A percentile compares a stretch with the other conserved stretches of the same genome.
phyloP scores from a whole-genome alignment of 2,113 vertebrate species.

The Lagopus muta region DNA sequence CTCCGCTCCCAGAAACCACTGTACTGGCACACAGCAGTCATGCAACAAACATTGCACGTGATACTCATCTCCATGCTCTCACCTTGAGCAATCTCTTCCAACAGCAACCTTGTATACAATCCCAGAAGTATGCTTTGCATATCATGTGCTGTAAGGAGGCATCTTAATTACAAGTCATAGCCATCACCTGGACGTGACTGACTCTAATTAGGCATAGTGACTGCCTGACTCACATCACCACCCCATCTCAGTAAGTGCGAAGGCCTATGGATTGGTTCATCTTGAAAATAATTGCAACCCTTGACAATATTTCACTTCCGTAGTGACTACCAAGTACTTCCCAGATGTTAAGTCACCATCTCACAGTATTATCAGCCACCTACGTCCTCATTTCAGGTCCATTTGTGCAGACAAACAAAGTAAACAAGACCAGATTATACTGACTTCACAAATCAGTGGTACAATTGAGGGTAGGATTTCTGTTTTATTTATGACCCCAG shows the following conservation, averaged over 20 bases:
- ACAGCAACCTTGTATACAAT: not conserved
- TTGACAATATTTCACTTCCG: not conserved
- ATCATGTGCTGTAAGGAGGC: not conserved
- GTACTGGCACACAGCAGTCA: accelerated
- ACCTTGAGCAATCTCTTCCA: not conserved
- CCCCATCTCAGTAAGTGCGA: not conserved
- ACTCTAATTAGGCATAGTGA: not conserved
- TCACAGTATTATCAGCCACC: accelerated
- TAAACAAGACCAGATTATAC: not conserved
- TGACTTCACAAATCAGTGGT: not conserved
- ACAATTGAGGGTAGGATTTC: not conserved
- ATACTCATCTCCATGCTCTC: not conserved
- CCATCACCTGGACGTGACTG: not conserved
- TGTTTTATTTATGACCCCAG: not conserved
- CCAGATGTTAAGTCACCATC: not conserved
- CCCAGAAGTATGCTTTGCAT: not conserved
- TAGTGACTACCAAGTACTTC: not conserved
- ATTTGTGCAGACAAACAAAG: not conserved
- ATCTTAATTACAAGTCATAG: not conserved
- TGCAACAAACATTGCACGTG: not conserved
- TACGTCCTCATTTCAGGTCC: not conserved
- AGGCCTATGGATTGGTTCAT: not conserved
- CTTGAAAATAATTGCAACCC: not conserved
- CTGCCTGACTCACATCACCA: not conserved
- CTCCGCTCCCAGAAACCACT: not conserved